Percentiles rank a stretch among this genome's conserved stretches.
Evolutionary conservation across 2,797 vertebrate species (phyloP).

Genomic region (Acridotheres tristis): DNA sequence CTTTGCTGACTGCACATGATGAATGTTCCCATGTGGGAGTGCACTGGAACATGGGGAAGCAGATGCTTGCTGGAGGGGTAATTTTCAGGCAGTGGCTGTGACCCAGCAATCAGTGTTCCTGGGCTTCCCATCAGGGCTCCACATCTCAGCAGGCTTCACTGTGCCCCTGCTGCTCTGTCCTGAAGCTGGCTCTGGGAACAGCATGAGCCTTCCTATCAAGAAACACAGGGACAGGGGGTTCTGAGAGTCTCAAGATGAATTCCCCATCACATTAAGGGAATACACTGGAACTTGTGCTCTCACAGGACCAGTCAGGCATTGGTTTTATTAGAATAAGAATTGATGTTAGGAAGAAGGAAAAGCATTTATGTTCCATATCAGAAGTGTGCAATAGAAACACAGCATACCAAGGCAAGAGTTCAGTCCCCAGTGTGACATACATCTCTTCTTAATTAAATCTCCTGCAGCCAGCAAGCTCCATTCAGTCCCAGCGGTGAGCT

Average conservation of each 20-base stretch:
- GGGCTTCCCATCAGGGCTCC: background rate
- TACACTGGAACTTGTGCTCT: background rate
- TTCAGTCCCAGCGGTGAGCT: background rate
- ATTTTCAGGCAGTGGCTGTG: background rate
- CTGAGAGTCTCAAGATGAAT: background rate
- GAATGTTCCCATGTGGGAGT: background rate
- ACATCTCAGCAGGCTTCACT: background rate
- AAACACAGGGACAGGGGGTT: background rate
- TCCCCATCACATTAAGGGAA: background rate
- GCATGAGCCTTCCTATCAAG: background rate
- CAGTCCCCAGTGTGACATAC: background rate
- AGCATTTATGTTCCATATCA: background rate
- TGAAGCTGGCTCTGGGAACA: background rate
- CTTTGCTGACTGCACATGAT: background rate
- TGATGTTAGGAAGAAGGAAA: background rate
- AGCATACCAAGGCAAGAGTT: conserved; percentile 9
- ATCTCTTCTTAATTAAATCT: conserved; percentile 56
- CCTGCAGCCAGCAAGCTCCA: conserved; percentile 16
- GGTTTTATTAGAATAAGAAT: background rate
- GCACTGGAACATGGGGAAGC: background rate
- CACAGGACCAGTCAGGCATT: background rate
- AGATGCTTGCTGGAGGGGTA: background rate
- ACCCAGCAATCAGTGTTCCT: background rate
- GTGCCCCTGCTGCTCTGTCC: background rate
- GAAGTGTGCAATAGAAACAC: background rate